Evolutionary conservation across 2,113 vertebrate species (phyloP), one percentile per base, ranked within the genome.

Genomic region (Carettochelys insculpta): DNA sequence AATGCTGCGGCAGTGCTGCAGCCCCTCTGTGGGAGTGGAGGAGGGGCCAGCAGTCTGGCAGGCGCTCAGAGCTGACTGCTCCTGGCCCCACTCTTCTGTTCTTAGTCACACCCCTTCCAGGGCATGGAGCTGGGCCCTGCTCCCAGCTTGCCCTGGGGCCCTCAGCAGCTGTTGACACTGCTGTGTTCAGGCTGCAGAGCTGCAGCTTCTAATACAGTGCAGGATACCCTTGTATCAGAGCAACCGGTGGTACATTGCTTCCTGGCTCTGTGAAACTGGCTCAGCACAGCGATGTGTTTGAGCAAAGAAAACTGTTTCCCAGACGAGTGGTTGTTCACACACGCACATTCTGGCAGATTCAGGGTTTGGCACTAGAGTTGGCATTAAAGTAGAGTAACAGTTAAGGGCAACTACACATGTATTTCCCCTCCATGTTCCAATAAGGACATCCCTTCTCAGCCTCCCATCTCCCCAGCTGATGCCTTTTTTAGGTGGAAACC

Each of bases 261-360:
- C 61, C 11, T 19, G 41, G 52, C 43, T 77, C 73, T 2, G 4
- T 0, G 2, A 10, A 50, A n/a, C 54, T 38, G 16, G 5, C 65
- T 68, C 75, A 34, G 11, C 0, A 43, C 24, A 11, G 52, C 31
- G 85, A 75, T 41, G 65, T 52, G 53, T 51, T 83, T 75, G 1
- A 76, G 53, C 76, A 65, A 87, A 77, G 50, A 79, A 38, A 38
- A 80, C 86, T n/a, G 38, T 41, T 76, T 34, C 65, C 85, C 38
- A 83, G 50, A 91, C 27, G 27, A 11, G 7, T n/a, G 80, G 38
- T 31, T 41, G 19, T 19, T 77, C 38, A 48, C 41, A 51, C 56
- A 54, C 90, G 68, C 9, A 24, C 24, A 47, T 82, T 85, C 24
- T 58, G 84, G 5, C 3, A 34, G 65, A 20, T 82, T 58, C 87